Base-by-base conservation (phyloP, 2,888 invertebrate genomes). In the Theretra japonica region DNA sequence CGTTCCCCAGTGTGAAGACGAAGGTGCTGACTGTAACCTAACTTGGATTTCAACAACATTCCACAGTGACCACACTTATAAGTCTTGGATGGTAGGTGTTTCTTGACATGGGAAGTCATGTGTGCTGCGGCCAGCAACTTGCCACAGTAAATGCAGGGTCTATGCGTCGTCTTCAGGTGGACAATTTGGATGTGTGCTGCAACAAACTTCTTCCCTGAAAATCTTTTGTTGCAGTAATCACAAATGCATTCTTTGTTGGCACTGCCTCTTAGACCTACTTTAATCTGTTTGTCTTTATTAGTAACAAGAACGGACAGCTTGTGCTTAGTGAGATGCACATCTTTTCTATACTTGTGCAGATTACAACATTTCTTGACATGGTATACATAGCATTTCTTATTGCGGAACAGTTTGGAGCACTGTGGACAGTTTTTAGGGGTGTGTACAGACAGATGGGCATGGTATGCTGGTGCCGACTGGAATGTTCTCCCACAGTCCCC, bases 121-220 rank as follows among this genome's bases (percentile, higher is more conserved):
- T 90, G 90, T 0, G 92, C 93, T 0, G 91, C 84, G 0, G 93
- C 91, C 0, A 91, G 80, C 0, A 83, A 60, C 74, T 93, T 93
- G 0, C 92, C 93, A 21, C 94, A 94, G 75, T 90, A 85, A 0
- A 79, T 74, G 71, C 94, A 94, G 0, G 92, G 90, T 28, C 82
- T 79, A 65, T 93, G 93, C 0, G 93, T 93, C 58, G 87, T 88
- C 73, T 88, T 93, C 75, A 85, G 85, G 70, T 94, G 94, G 0
- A 93, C 92, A 11, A 90, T 92, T 75, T 91, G 89, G n/a, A 94
- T 93, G 41, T 94, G 94, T 0, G 93, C 90, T 0, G 84, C 80
- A 0, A 94, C 83, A 70, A 88, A 91, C 50, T 88, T 92, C 75
- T 91, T 93, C 0, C 87, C 89, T 0, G 89, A 85, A 72, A 91